Conservation (phyloP, 1,140 invertebrate genomes). For the Ylistrum balloti region DNA sequence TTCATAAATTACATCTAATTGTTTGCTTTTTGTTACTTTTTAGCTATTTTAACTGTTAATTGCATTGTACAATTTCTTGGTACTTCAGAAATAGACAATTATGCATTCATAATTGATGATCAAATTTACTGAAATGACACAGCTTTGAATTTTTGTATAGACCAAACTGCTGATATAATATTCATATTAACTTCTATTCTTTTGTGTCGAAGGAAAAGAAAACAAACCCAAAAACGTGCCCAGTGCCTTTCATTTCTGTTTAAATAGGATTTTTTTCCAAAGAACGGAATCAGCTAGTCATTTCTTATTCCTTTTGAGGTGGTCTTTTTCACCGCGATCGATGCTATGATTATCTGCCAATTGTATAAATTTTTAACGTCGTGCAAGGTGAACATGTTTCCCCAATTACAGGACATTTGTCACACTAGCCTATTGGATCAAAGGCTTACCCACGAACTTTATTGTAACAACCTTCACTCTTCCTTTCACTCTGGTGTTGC, state of each 20-base stretch:
- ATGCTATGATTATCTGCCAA: conserved; percentile 42
- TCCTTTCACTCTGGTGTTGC: background rate
- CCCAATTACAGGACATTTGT: conserved; percentile 32
- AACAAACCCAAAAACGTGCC: background rate
- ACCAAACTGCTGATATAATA: conserved; percentile 8
- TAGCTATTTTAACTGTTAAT: conserved; percentile 2
- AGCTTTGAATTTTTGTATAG: background rate
- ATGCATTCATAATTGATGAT: background rate
- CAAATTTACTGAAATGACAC: conserved; percentile 19
- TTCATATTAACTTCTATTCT: conserved; percentile 27
- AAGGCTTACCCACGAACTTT: background rate
- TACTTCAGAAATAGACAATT: background rate
- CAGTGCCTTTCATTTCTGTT: conserved; percentile 30
- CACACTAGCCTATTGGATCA: background rate
- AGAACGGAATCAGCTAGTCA: conserved; percentile 38
- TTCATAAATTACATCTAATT: conserved; percentile 36
- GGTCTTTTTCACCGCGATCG: background rate
- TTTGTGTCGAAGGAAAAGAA: background rate
- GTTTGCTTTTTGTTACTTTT: background rate
- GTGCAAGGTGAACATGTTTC: background rate
- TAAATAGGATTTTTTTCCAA: conserved; percentile 35
- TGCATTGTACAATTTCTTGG: conserved; percentile 29
- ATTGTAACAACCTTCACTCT: background rate
- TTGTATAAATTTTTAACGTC: conserved; percentile 43
- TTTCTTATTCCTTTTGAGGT: conserved; percentile 46